Evolutionary conservation across 2,113 vertebrate species (phyloP).

Genomic region (Nothobranchius kuhntae): DNA sequence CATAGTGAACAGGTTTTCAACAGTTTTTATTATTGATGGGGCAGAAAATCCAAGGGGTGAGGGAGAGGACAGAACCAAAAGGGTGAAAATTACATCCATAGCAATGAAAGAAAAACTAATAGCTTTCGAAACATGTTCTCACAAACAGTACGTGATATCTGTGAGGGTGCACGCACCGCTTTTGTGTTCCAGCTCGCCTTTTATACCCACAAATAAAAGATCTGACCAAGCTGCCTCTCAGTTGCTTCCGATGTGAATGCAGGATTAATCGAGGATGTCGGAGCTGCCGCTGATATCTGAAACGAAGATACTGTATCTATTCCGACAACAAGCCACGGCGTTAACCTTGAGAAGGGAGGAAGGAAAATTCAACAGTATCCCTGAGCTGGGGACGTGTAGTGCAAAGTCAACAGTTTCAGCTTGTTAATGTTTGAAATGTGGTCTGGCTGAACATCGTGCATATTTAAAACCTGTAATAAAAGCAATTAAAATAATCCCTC

Average conservation of each 20-base stretch:
- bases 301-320: background rate
- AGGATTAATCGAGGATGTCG: slow-evolving; percentile 25
- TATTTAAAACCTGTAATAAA: background rate
- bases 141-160: slow-evolving; percentile 2
- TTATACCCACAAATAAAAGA: background rate
- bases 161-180: background rate
- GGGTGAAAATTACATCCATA: background rate
- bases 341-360: background rate
- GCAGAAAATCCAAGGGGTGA: slow-evolving; percentile 16
- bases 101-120: slow-evolving; percentile 10
- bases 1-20: slow-evolving; percentile 10
- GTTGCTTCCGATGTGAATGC: slow-evolving; percentile 17
- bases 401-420: background rate
- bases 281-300: background rate
- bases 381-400: background rate
- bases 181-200: background rate
- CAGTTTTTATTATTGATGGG: slow-evolving; percentile 12
- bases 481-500: background rate
- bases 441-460: background rate
- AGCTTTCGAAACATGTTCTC: background rate
- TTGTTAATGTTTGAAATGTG: background rate
- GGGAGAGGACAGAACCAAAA: background rate
- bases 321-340: background rate
- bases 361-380: background rate
- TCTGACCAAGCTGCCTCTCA: background rate